These are phyloP conservation scores for Xiphophorus hellerii DNA, from an alignment of 2,113 vertebrate species.

Conservation along the genomic window DNA sequence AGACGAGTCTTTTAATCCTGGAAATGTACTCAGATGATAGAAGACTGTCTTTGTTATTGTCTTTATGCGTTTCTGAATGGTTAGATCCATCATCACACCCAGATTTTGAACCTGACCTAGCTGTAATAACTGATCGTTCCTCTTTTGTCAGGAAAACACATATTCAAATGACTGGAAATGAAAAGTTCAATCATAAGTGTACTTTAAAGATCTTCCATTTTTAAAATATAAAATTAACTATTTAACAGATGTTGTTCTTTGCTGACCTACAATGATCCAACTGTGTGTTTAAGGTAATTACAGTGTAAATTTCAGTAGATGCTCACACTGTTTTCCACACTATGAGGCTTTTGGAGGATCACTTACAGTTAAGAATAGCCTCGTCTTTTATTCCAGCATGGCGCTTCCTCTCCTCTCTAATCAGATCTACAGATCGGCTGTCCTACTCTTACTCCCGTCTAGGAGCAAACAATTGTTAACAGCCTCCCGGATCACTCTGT, in stretches of 20 bases:
- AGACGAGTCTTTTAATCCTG: too few relatives aligned
- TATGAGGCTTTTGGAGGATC: slow-evolving; percentile 31
- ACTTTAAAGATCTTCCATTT: too few relatives aligned
- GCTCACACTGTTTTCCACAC: neutral
- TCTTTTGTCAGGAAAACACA: too few relatives aligned
- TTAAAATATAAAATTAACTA: neutral
- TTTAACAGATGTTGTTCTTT: neutral
- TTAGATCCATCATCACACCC: too few relatives aligned
- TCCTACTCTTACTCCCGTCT: slow-evolving; percentile 21
- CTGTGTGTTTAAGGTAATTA: neutral
- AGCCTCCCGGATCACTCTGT: slow-evolving; percentile 22
- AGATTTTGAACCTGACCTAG: too few relatives aligned
- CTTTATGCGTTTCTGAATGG: too few relatives aligned
- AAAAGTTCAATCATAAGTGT: too few relatives aligned
- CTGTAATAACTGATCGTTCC: too few relatives aligned
- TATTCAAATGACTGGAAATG: too few relatives aligned
- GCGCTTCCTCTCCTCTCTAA: slow-evolving; percentile 18
- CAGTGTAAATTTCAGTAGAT: slow-evolving; percentile 17
- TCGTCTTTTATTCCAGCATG: slow-evolving; percentile 21
- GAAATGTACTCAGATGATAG: too few relatives aligned
- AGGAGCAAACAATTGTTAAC: slow-evolving; percentile 25
- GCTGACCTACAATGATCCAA: neutral
- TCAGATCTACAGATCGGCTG: slow-evolving; percentile 34
- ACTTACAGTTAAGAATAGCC: slow-evolving; percentile 31
- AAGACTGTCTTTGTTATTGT: too few relatives aligned